phyloP scores from a whole-genome alignment of 2,113 vertebrate species.

The Genyomyrus donnyi region DNA sequence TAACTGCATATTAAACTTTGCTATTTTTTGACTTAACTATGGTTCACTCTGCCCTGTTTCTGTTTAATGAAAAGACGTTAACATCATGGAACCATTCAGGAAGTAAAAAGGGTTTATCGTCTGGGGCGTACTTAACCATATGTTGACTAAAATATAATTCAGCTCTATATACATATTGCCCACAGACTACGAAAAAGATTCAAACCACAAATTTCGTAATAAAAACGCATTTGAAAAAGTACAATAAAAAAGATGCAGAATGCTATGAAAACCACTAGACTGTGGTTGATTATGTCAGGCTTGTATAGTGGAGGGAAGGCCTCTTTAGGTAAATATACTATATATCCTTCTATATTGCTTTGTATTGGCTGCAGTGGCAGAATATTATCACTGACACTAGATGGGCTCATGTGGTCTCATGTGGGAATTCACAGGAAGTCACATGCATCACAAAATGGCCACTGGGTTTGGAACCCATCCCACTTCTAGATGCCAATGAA shows the following conservation, averaged over 20 bases:
- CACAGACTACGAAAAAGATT: constrained; percentile 41
- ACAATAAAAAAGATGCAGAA: constrained; percentile 50
- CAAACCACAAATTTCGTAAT: constrained; percentile 40
- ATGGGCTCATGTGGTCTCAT: not conserved
- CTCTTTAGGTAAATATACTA: constrained; percentile 41
- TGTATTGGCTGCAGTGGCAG: not conserved
- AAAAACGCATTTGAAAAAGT: constrained; percentile 46
- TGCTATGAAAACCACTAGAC: constrained; percentile 51
- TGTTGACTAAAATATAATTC: constrained; percentile 47
- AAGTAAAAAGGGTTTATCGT: constrained; percentile 39
- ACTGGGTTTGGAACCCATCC: not conserved
- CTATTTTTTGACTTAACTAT: not conserved
- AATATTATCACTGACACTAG: not conserved
- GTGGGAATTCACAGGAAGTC: not conserved
- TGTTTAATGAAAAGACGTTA: constrained; percentile 14
- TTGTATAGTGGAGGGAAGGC: constrained; percentile 32
- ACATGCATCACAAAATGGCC: not conserved
- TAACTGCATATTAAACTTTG: not conserved
- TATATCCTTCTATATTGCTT: constrained; percentile 34
- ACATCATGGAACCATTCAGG: constrained; percentile 22
- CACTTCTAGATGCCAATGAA: not conserved
- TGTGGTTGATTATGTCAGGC: constrained; percentile 55
- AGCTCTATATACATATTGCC: constrained; percentile 39
- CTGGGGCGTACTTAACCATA: constrained; percentile 37
- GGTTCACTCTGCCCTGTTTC: constrained; percentile 1